Base-by-base conservation (phyloP, 2,888 invertebrate genomes). In the Lamproptera curius region DNA sequence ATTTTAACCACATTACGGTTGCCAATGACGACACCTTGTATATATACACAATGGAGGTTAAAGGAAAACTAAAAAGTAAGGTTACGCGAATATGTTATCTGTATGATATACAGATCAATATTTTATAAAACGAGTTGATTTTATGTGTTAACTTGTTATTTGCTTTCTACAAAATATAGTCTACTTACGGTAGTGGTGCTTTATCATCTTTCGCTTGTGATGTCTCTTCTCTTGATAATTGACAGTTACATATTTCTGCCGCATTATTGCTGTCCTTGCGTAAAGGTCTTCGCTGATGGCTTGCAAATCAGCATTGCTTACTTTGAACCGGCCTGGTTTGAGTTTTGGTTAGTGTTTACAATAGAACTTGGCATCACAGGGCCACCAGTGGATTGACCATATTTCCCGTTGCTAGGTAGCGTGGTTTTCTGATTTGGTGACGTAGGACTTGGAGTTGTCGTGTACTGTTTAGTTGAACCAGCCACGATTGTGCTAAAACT, bases 101-200 rank as follows among this genome's bases (percentile, higher is more conserved):
- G n/a, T n/a, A n/a, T n/a, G n/a, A n/a, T n/a, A n/a, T n/a, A n/a
- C n/a, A n/a, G n/a, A n/a, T n/a, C n/a, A n/a, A n/a, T n/a, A n/a
- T n/a, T n/a, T n/a, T n/a, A n/a, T n/a, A n/a, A n/a, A n/a, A n/a
- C n/a, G n/a, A n/a, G n/a, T n/a, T n/a, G n/a, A n/a, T n/a, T n/a
- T n/a, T n/a, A n/a, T n/a, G n/a, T n/a, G n/a, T n/a, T n/a, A n/a
- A n/a, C n/a, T n/a, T n/a, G n/a, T n/a, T n/a, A n/a, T n/a, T n/a
- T n/a, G n/a, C n/a, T n/a, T n/a, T n/a, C n/a, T n/a, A n/a, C n/a
- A n/a, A n/a, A n/a, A n/a, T n/a, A n/a, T n/a, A n/a, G n/a, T n/a
- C n/a, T n/a, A 85, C 93, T 91, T 89, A 95, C 95, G 93, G 92
- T 58, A 88, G 76, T 16, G 94, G 91, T 5, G 95, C 94, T 73